Evolutionary conservation across 1,140 invertebrate species (phyloP).

Genomic region (Drosophila pandora): DNA sequence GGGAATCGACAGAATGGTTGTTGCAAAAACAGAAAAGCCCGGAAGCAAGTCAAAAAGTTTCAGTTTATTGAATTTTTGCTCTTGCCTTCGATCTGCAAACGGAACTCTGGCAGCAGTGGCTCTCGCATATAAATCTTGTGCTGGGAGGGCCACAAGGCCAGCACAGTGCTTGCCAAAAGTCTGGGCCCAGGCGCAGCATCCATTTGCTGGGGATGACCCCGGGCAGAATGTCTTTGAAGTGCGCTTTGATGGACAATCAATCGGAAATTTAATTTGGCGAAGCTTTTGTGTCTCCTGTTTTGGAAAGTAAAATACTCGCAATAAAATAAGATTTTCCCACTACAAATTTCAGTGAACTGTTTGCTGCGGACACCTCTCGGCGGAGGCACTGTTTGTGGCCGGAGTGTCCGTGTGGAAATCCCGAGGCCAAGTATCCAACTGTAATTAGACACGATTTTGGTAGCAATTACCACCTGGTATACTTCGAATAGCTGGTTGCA

Average conservation of each 20-base stretch:
- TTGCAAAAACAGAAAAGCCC: slow-evolving; percentile 32
- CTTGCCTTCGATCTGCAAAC: slow-evolving; percentile 64
- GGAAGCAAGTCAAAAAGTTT: slow-evolving; percentile 53
- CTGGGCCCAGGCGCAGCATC: slow-evolving; percentile 3
- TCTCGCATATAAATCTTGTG: slow-evolving; percentile 46
- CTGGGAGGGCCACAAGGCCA: slow-evolving; percentile 10
- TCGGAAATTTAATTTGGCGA: slow-evolving; percentile 31
- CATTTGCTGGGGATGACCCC: not conserved
- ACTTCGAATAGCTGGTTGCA: slow-evolving; percentile 23
- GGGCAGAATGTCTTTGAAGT: slow-evolving; percentile 12
- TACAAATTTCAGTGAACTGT: not conserved
- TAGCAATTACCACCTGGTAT: slow-evolving; percentile 75
- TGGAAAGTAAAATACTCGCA: not conserved
- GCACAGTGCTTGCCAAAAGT: slow-evolving; percentile 48
- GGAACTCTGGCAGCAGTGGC: slow-evolving; percentile 29
- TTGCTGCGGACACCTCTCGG: too few relatives aligned
- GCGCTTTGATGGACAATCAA: slow-evolving; percentile 42
- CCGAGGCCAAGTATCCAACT: slow-evolving; percentile 25
- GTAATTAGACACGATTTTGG: slow-evolving; percentile 78
- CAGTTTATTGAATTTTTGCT: slow-evolving; percentile 77
- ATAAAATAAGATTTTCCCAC: not conserved
- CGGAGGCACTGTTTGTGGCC: too few relatives aligned
- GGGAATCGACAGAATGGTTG: slow-evolving; percentile 9
- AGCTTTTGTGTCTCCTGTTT: not conserved
- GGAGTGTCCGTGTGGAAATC: slow-evolving; percentile 6